phyloP scores from a whole-genome alignment of 2,113 vertebrate species.

The Cottus gobio region DNA sequence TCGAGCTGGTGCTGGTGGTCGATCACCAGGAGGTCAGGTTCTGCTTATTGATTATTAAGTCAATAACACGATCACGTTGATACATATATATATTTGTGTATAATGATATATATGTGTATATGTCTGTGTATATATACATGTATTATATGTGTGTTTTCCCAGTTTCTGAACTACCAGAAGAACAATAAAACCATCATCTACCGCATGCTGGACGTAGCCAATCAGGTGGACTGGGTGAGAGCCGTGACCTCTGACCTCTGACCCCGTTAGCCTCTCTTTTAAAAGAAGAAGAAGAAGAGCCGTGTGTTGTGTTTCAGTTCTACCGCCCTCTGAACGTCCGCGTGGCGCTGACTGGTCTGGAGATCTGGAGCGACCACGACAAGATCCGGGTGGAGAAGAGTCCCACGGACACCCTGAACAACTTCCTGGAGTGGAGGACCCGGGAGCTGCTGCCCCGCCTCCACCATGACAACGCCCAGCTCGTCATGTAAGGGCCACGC shows the following conservation, averaged over 20 bases:
- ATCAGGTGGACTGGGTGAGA: slow-evolving; percentile 92
- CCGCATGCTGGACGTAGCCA: slow-evolving; percentile 89
- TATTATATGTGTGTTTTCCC: not conserved
- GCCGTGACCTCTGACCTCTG: not conserved
- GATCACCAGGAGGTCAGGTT: slow-evolving; percentile 88
- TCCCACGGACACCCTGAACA: slow-evolving; percentile 82
- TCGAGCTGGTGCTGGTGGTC: slow-evolving; percentile 93
- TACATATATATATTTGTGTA: no score
- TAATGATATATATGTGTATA: no score
- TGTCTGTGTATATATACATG: no score
- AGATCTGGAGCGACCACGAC: slow-evolving; percentile 90
- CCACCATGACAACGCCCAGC: slow-evolving; percentile 93
- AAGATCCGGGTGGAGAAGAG: slow-evolving; percentile 80
- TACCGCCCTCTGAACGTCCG: slow-evolving; percentile 90
- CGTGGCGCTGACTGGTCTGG: slow-evolving; percentile 89
- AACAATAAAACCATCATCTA: slow-evolving; percentile 82
- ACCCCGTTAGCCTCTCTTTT: no score
- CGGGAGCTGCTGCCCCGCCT: slow-evolving; percentile 86
- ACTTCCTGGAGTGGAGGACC: slow-evolving; percentile 90
- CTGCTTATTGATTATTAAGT: no score
- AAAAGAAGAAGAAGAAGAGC: not conserved
- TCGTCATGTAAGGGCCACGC: slow-evolving; percentile 83
- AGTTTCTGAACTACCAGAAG: slow-evolving; percentile 85
- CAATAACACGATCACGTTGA: no score
- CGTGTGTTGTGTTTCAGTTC: slow-evolving; percentile 81